Conservation (phyloP, 2,797 vertebrate species). For the Falco peregrinus region DNA sequence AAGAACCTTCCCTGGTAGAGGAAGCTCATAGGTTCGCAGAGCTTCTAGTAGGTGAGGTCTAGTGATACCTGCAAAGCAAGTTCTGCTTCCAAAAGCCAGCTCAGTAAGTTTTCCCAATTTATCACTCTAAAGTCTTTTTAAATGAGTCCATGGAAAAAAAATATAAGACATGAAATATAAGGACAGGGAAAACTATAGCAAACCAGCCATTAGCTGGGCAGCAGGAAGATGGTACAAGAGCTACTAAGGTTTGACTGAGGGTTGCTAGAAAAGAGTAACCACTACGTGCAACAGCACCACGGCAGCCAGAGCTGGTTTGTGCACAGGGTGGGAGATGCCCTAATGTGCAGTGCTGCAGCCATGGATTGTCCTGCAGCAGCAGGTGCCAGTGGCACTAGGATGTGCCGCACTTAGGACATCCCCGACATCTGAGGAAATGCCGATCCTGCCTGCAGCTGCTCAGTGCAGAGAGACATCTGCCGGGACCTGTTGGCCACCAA, state of each 20-base stretch:
- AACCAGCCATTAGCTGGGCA: not conserved
- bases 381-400: not conserved
- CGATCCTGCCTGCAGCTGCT: not conserved
- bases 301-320: too few relatives aligned
- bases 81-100: not conserved
- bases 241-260: not conserved
- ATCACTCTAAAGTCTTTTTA: not conserved
- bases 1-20: not conserved
- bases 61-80: not conserved
- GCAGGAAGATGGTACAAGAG: not conserved
- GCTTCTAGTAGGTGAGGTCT: not conserved
- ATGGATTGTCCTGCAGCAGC: not conserved
- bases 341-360: accelerated
- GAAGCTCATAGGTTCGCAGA: not conserved
- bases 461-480: not conserved
- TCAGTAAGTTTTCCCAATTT: not conserved
- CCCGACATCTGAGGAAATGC: not conserved
- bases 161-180: not conserved
- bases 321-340: not conserved
- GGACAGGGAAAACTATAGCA: not conserved
- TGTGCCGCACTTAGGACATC: too few relatives aligned
- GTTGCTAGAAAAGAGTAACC: too few relatives aligned
- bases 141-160: not conserved
- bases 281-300: accelerated
- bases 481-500: accelerated